Conservation (phyloP, 2,797 vertebrate species). For the Gymnopithys bicolor region DNA sequence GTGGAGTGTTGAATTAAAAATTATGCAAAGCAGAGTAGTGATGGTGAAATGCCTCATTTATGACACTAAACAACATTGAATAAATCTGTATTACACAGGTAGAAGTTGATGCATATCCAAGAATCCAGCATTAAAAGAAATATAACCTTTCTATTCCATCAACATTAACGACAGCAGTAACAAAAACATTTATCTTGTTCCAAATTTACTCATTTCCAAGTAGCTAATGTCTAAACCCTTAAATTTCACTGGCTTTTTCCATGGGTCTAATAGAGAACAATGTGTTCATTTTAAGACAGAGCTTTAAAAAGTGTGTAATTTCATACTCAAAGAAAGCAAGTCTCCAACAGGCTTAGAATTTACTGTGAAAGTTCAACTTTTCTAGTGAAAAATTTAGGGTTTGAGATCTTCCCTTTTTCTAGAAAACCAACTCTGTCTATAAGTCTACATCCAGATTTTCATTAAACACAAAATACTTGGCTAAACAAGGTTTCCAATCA, state of each 20-base stretch:
- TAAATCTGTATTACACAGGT: not conserved
- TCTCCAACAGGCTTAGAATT: not conserved
- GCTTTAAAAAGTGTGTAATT: rapidly evolving
- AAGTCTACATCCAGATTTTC: not conserved
- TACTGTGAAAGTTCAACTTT: rapidly evolving
- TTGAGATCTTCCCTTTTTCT: not conserved
- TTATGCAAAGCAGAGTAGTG: not conserved
- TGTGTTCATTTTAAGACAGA: not conserved
- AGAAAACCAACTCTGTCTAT: not conserved
- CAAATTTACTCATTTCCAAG: not conserved
- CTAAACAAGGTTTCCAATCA: rapidly evolving
- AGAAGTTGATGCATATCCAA: not conserved
- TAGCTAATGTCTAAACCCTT: not conserved
- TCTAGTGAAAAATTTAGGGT: rapidly evolving
- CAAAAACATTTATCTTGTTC: not conserved
- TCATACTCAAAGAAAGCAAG: not conserved
- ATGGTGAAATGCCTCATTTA: not conserved
- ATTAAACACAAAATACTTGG: not conserved
- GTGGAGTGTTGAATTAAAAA: not conserved
- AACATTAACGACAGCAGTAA: rapidly evolving
- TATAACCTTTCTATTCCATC: not conserved
- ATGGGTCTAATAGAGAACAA: rapidly evolving
- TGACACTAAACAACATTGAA: not conserved
- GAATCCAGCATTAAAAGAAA: not conserved
- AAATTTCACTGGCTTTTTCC: not conserved